Percentiles rank a stretch among this genome's conserved stretches.
These are phyloP conservation scores for Ascidia mentula DNA, from an alignment of 23 tunicate species.

Conservation along the genomic window DNA sequence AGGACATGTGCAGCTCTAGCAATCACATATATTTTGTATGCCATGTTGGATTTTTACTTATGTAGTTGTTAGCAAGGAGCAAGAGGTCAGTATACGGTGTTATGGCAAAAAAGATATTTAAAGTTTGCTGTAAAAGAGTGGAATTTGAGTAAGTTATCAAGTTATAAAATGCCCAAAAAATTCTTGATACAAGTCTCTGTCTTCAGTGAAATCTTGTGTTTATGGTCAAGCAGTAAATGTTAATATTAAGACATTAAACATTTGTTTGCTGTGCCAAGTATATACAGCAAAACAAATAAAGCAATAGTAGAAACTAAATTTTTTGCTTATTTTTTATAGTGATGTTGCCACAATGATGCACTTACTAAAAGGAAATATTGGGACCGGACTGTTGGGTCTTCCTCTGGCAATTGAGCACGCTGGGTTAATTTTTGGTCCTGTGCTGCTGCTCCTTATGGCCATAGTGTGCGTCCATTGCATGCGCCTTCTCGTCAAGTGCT, in stretches of 20 bases:
- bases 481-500: conserved; percentile 86
- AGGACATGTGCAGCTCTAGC: no score
- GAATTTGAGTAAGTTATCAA: no score
- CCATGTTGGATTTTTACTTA: no score
- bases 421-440: conserved; percentile 76
- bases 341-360: conserved; percentile 86
- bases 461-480: conserved; percentile 82
- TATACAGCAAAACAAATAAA: no score
- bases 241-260: neutral
- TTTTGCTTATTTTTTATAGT: conserved; percentile 26
- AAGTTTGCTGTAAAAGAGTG: no score
- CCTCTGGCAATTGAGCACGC: conserved; percentile 93
- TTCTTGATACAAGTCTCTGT: neutral
- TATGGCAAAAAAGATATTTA: no score
- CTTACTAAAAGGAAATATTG: conserved; percentile 89
- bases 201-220: neutral
- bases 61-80: no score
- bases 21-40: no score
- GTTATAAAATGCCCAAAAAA: no score
- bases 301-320: no score
- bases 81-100: no score
- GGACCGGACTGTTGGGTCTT: conserved; percentile 84
- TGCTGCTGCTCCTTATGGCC: conserved; percentile 80
- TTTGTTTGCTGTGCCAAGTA: neutral
- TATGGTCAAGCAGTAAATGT: neutral